phyloP scores from a whole-genome alignment of 2,113 vertebrate species.

The Zosterops pallidus region DNA sequence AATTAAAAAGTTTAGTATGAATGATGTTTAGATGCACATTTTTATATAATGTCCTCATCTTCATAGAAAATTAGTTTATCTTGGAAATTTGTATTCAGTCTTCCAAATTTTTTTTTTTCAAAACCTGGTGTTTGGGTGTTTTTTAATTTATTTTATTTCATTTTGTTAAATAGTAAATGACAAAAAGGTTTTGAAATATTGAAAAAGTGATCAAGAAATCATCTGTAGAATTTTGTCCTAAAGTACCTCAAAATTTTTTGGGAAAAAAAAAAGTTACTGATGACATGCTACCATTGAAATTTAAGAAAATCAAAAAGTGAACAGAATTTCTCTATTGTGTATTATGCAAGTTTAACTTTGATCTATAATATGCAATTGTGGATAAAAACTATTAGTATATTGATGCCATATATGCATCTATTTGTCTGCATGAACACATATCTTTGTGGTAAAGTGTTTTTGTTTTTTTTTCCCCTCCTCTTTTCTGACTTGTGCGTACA shows the following conservation, averaged over 20 bases:
- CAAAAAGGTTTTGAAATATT: not conserved
- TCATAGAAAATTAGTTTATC: not conserved
- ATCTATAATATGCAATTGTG: not conserved
- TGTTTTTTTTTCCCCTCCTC: not conserved
- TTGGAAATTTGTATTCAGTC: not conserved
- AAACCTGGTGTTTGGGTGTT: accelerated
- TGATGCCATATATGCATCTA: not conserved
- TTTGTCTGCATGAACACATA: not conserved
- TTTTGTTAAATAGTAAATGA: not conserved
- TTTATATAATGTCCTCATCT: not conserved
- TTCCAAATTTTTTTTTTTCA: not conserved
- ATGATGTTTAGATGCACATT: not conserved
- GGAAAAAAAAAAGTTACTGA: not conserved
- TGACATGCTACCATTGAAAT: not conserved
- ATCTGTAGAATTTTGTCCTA: not conserved
- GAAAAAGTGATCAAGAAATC: not conserved
- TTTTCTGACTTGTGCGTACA: not conserved
- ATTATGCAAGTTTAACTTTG: not conserved
- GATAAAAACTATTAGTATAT: not conserved
- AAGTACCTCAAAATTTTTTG: not conserved
- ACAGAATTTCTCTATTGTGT: not conserved
- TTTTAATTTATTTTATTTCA: not conserved
- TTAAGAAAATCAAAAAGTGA: not conserved
- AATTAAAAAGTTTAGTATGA: not conserved
- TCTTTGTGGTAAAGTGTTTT: not conserved